Base-by-base conservation (phyloP, 92 coral and sea anemone species). In the Montipora capitata region DNA sequence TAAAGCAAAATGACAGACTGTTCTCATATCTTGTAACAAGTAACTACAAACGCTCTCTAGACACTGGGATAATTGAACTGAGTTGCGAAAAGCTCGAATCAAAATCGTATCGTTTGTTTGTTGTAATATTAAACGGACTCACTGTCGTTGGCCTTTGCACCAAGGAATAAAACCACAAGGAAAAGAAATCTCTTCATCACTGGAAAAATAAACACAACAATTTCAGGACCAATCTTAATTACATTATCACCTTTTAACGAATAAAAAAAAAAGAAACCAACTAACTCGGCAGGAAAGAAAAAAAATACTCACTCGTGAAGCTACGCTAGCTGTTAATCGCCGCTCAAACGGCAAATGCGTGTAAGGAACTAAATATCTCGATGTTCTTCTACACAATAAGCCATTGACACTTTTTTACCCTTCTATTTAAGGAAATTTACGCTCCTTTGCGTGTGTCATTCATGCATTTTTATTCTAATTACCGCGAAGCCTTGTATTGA, bases 91-190 rank as follows among this genome's bases (percentile, higher is more conserved):
- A 27, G 35, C 35, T 27, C 35, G 35, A 27, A 0, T 38, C 3
- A 67, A 20, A 9, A 2, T 12, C 41, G 16, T 4, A 38, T 38
- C 14, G 2, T 38, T 38, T 45, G 15, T 42, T 12, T 5, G 6
- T 4, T 38, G 8, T 0, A 67, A 49, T 58, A 40, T 61, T 4
- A 43, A 14, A 48, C 52, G 52, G 10, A 81, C 85, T 81, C 54
- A 81, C 85, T 12, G 9, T 6, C 1, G 16, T 4, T 38, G 58
- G 16, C 85, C 14, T 81, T 17, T 16, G 41, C 77, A 5, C 67
- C 51, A 54, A 69, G 41, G 66, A 77, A 81, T 7, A 81, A 81
- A 35, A 51, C 41, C 77, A 69, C 41, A 40, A 80, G 85, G 7
- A 40, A 16, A 54, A 81, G 77, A 54, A 27, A 13, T 15, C 40